Evolutionary conservation across 35 echinoderm and acorn worm species (phyloP).

Genomic region (Heliocidaris tuberculata): DNA sequence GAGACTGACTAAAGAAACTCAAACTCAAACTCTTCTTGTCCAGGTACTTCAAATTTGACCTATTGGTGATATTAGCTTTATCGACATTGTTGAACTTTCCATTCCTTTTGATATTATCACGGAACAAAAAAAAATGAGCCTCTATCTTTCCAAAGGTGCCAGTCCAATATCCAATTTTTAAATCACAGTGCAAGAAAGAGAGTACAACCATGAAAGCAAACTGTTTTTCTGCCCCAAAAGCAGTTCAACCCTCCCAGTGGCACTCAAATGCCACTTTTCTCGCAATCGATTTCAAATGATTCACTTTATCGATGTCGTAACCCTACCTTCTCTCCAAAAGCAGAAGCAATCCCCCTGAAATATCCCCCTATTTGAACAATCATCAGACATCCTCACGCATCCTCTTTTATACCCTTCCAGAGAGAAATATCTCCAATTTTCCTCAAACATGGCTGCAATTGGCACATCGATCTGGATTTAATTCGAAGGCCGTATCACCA

Average conservation of each 20-base stretch:
- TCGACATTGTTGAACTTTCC: too few relatives aligned
- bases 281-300: slow-evolving; percentile 28
- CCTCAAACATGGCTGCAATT: background rate
- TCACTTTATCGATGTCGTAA: slow-evolving; percentile 28
- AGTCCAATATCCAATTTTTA: background rate
- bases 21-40: too few relatives aligned
- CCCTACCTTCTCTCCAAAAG: background rate
- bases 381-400: background rate
- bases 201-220: background rate
- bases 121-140: too few relatives aligned
- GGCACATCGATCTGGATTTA: background rate
- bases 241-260: background rate
- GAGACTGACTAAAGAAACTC: too few relatives aligned
- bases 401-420: background rate
- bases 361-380: background rate
- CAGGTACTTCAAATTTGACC: too few relatives aligned
- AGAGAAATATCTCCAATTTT: background rate
- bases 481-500: background rate
- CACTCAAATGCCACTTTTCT: slow-evolving; percentile 37
- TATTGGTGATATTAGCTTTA: too few relatives aligned
- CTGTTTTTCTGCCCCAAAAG: background rate
- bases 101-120: background rate
- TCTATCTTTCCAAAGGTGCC: background rate
- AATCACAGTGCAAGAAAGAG: background rate
- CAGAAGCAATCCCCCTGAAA: background rate